Evolutionary conservation across 2,888 invertebrate species (phyloP), one percentile per base, ranked within the genome.

Genomic region (Heliconius ethilla): DNA sequence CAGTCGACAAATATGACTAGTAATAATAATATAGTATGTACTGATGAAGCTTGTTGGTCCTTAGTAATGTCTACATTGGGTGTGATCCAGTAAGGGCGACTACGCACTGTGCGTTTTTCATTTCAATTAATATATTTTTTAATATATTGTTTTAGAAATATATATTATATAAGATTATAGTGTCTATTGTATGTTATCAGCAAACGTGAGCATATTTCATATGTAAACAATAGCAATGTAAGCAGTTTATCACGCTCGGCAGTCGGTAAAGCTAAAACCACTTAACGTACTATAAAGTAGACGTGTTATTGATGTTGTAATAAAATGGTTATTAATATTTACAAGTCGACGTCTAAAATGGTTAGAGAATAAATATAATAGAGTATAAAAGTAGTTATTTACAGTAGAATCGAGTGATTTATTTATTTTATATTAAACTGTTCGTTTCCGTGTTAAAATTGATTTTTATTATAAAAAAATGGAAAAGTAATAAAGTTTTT

Each of bases 1-100:
- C 94, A 89, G 89, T 89, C 86, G 88, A 86, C 91, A 93, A 94
- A 94, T 87, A 92, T 84, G 89, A 80, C 84, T 85, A 89, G 86
- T 89, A 83, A 82, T n/a, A 55, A 22, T 55, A 45, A 45, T 83
- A 33, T 33, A 7, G 82, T 83, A 81, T 81, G 82, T 84, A 85
- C 82, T 85, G 83, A 83, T 84, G 82, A 82, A 83, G 79, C 81
- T 78, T 82, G 82, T 83, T 45, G 80, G 82, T 81, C 83, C 81
- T 81, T 81, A 80, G 82, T 76, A 82, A 80, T 79, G 76, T 81
- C 80, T 81, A 82, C 81, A 81, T 82, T 79, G 74, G 78, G 79
- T 73, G 65, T 77, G 62, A 78, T 72, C 72, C 67, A 40, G 29
- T 79, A 70, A 79, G 75, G 80, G 69, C 37, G 37, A n/a, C 37